Base-by-base conservation (phyloP, 2,797 vertebrate genomes). In the Argentina silus region DNA sequence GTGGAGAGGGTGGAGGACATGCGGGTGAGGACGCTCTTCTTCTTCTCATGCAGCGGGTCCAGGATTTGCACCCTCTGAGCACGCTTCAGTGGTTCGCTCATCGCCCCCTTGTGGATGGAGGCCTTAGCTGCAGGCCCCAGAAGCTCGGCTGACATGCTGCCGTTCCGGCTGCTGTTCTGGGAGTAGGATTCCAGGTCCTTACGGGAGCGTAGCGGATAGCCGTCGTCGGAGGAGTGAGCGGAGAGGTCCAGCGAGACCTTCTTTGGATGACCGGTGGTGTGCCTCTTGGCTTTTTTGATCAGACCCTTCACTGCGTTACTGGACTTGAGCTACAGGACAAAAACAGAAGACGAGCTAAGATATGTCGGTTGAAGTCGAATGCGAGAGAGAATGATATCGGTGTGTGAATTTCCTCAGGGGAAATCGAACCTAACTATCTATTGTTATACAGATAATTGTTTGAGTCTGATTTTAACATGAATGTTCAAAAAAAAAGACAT, bases 181-280 rank as follows among this genome's bases (percentile, higher is more conserved):
- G 94, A 95, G 74, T 90, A 69, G n/a, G 78, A 84, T 73, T 92
- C 92, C 66, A 84, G 89, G 83, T 95, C 95, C 88, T 93, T 95
- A 86, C 92, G 92, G 66, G 82, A 93, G 87, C 88, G 91, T 67
- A 93, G 90, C 66, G 92, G 91, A 79, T 92, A 95, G 93, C 91
- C 95, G 81, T 96, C 91, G 42, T 92, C 92, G 19, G 88, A 91
- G 44, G 90, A 92, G 74, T 85, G 76, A 64, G 90, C 80, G 1
- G 91, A 96, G 90, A 93, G 95, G 92, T 98, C 97, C 77, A 96
- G 90, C 12, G 96, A 97, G 8, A 94, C 88, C 74, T 95, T 95
- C 87, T 94, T 95, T 87, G 85, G 88, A 12, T 81, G 82, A 61
- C 88, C 83, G 77, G 87, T 92, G 59, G 88, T 85, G 11, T 92